Base-by-base conservation (phyloP, 2,797 vertebrate genomes). In the Cossypha heuglini region DNA sequence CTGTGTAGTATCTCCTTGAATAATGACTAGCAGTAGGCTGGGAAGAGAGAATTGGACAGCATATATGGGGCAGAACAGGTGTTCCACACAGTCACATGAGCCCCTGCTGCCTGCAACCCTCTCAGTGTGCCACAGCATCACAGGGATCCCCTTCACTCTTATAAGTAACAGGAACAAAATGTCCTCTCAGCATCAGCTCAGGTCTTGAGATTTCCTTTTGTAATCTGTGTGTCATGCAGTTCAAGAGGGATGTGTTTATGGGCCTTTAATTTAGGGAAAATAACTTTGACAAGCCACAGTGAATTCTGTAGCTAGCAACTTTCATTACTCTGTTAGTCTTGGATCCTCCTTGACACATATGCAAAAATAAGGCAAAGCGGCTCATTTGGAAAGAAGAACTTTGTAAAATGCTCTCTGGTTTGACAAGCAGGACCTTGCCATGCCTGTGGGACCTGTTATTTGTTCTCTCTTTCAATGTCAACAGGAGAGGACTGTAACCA, bases 151-250 rank as follows among this genome's bases (percentile, higher is more conserved):
- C 66, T 86, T 68, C 31, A 7, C 45, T 51, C 57, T 54, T 1
- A 1, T 13, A 43, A 16, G 18, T 22, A 55, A 72, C 38, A 43
- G 0, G 3, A 89, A 59, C 24, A 76, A 62, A 55, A 35, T 31
- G 24, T 86, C 28, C 42, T 58, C 63, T 75, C 46, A 22, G 54
- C 63, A 68, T 11, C 74, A 79, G 37, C 8, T 92, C 59, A 49
- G 13, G 28, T 62, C 69, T 75, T 81, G n/a, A 67, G 42, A 49
- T 61, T 80, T 76, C 35, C 38, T 74, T 46, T 78, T 49, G 42
- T 35, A 37, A 59, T 45, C 43, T 1, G 1, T 1, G 1, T 6
- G 7, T 31, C 55, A n/a, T 20, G 40, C 29, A 61, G 33, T 59
- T 86, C 68, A 71, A 67, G 42, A 13, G 10, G 11, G 9, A 10